phyloP scores from a whole-genome alignment of 1,140 invertebrate genomes.

The Euwallacea fornicatus region DNA sequence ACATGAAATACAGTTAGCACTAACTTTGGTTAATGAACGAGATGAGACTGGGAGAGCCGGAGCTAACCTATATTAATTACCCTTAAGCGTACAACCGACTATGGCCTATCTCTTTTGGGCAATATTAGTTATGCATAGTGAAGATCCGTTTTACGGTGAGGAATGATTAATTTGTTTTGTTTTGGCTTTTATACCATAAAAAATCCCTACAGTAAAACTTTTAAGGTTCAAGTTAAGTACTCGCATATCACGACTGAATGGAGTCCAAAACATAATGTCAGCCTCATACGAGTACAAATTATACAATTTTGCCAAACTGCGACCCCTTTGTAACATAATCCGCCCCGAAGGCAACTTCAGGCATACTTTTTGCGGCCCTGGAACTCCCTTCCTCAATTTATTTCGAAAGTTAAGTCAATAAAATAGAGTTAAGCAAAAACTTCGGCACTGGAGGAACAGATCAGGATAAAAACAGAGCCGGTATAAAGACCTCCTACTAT shows the following conservation, averaged over 20 bases:
- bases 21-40: conserved; percentile 6
- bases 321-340: not conserved
- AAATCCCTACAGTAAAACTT: no score
- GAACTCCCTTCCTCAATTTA: conserved; percentile 8
- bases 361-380: conserved; percentile 6
- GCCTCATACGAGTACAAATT: not conserved
- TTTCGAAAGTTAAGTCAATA: conserved; percentile 19
- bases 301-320: conserved; percentile 2
- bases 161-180: conserved; percentile 2
- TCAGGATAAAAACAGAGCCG: conserved; percentile 6
- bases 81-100: conserved; percentile 3
- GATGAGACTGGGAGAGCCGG: not conserved
- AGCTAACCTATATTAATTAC: conserved; percentile 7
- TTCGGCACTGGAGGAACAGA: conserved; percentile 8
- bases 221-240: no score
- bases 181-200: no score
- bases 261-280: no score
- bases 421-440: conserved; percentile 23
- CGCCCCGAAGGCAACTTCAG: not conserved
- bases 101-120: conserved; percentile 1
- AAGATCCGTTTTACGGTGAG: not conserved
- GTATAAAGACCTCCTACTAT: conserved; percentile 6
- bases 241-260: no score
- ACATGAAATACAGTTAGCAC: conserved; percentile 5
- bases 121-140: conserved; percentile 5